Conservation (phyloP, 2,113 vertebrate species). For the Dasyornis broadbenti region DNA sequence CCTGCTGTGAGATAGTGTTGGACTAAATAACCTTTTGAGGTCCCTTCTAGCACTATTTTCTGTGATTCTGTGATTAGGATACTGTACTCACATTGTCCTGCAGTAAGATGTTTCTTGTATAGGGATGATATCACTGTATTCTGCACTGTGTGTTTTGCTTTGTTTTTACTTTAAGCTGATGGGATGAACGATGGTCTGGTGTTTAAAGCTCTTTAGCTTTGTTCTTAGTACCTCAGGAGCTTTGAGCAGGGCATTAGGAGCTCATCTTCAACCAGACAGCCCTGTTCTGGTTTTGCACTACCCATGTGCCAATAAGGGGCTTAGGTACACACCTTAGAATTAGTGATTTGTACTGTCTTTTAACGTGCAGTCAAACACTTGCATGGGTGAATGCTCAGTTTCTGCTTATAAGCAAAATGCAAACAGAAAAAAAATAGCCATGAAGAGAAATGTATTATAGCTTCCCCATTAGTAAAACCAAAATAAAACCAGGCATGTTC, state of each 20-base stretch:
- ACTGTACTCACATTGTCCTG: background rate
- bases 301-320: background rate
- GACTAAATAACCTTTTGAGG: constrained; percentile 55
- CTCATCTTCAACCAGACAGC: background rate
- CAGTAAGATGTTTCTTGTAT: background rate
- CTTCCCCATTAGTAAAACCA: background rate
- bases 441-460: background rate
- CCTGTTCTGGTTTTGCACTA: background rate
- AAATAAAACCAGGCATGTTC: constrained; percentile 6
- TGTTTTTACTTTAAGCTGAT: background rate
- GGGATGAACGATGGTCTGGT: background rate
- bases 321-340: background rate
- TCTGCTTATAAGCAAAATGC: background rate
- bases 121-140: background rate
- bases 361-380: background rate
- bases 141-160: background rate
- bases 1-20: constrained; percentile 55
- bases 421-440: background rate
- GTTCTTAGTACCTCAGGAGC: background rate
- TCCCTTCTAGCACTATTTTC: constrained; percentile 39
- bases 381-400: background rate
- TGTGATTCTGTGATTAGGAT: constrained; percentile 21
- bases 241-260: background rate
- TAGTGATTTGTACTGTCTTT: background rate
- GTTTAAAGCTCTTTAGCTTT: background rate